Evolutionary conservation across 2,797 vertebrate species (phyloP).

Genomic region (Hylomyscus alleni): DNA sequence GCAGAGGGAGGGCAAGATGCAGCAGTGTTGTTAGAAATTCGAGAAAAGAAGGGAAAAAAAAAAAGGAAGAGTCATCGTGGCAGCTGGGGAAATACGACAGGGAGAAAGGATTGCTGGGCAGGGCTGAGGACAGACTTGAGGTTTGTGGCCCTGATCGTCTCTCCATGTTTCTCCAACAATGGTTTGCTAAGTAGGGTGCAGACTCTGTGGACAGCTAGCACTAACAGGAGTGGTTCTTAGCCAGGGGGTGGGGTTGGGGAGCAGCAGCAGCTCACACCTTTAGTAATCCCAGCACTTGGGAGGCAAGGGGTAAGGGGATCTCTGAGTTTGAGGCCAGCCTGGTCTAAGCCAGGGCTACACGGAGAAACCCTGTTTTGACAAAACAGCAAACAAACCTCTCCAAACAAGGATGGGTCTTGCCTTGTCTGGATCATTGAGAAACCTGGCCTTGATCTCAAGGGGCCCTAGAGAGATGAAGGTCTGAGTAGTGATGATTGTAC

Average conservation of each 20-base stretch:
- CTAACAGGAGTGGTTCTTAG: not conserved
- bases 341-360: not conserved
- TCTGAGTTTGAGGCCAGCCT: not conserved
- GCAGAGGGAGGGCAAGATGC: not conserved
- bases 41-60: not conserved
- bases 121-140: not conserved
- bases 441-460: not conserved
- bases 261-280: not conserved
- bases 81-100: not conserved
- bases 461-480: not conserved
- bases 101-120: not conserved
- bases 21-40: not conserved
- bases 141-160: conserved; percentile 16
- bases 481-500: not conserved
- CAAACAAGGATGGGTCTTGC: not conserved
- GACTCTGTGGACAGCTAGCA: not conserved
- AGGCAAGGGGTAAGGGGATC: too few relatives aligned
- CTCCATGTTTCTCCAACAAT: conserved; percentile 30
- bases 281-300: not conserved
- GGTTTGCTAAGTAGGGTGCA: conserved; percentile 1
- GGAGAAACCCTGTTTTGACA: not conserved
- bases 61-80: not conserved
- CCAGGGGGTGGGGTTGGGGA: too few relatives aligned
- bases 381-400: not conserved
- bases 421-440: not conserved